These are phyloP conservation scores for Paraescarpia echinospica DNA, from an alignment of 1,140 invertebrate species.

Conservation along the genomic window DNA sequence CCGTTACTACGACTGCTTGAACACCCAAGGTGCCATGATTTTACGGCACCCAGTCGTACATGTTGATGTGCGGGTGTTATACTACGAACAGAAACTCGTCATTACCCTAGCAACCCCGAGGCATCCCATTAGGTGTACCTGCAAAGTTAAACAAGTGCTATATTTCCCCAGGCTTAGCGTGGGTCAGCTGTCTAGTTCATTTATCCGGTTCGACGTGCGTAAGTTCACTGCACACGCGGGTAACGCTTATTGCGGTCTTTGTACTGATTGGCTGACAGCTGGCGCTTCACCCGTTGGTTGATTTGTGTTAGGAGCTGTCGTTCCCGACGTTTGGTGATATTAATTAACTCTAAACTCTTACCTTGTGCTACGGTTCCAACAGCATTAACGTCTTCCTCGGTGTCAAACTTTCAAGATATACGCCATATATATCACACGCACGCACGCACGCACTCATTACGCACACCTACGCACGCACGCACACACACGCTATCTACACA, in stretches of 20 bases:
- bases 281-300: no score
- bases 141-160: neutral
- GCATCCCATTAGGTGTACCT: neutral
- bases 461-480: neutral
- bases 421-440: neutral
- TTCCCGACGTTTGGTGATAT: no score
- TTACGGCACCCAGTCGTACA: no score
- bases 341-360: no score
- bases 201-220: neutral
- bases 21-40: no score
- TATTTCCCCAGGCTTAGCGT: neutral
- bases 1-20: no score
- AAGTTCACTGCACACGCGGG: no score
- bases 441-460: no score
- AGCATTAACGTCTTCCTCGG: no score
- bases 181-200: neutral
- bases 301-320: no score
- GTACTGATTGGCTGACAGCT: neutral
- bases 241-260: no score
- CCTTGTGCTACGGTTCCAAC: no score
- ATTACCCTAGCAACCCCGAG: neutral
- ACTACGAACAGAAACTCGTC: neutral
- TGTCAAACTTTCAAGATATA: neutral
- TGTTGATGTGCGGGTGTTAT: neutral
- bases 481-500: neutral